Percentiles rank a stretch among this genome's conserved stretches.
Conservation (phyloP, 2,888 invertebrate genomes). For the Parnassius mnemosyne region DNA sequence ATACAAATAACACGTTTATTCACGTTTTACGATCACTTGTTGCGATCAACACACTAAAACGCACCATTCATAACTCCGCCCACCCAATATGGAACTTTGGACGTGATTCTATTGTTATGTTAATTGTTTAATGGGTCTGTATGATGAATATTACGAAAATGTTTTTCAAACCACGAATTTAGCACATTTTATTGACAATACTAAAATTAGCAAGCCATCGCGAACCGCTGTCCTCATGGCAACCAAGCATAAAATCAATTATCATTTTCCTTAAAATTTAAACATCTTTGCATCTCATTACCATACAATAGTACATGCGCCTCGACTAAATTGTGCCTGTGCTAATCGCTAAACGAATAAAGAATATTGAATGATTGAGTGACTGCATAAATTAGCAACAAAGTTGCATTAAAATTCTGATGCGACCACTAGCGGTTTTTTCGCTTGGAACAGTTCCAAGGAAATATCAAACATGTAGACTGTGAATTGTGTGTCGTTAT, state of each 20-base stretch:
- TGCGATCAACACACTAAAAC: background rate
- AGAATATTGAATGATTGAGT: conserved; percentile 7
- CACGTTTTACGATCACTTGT: no score
- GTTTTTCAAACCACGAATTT: conserved; percentile 1
- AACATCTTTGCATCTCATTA: conserved; percentile 9
- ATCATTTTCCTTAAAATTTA: background rate
- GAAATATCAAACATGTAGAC: background rate
- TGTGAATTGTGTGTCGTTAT: background rate
- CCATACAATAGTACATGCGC: conserved; percentile 22
- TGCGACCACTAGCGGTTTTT: conserved; percentile 2
- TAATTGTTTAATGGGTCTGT: conserved; percentile 19
- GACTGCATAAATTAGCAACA: background rate
- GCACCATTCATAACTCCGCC: conserved; percentile 14
- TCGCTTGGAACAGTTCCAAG: conserved; percentile 5
- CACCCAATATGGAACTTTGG: conserved; percentile 18
- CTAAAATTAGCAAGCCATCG: conserved; percentile 7
- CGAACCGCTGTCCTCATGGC: background rate
- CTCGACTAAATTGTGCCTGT: conserved; percentile 20
- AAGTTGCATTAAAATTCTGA: conserved; percentile 13
- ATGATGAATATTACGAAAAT: conserved; percentile 11
- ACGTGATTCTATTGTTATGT: conserved; percentile 23
- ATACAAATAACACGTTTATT: no score
- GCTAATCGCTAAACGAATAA: conserved; percentile 23
- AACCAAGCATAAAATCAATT: background rate
- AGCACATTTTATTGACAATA: conserved; percentile 3